These are phyloP conservation scores for Osmoderma eremita DNA, from an alignment of 2,888 invertebrate genomes.

Conservation along the genomic window DNA sequence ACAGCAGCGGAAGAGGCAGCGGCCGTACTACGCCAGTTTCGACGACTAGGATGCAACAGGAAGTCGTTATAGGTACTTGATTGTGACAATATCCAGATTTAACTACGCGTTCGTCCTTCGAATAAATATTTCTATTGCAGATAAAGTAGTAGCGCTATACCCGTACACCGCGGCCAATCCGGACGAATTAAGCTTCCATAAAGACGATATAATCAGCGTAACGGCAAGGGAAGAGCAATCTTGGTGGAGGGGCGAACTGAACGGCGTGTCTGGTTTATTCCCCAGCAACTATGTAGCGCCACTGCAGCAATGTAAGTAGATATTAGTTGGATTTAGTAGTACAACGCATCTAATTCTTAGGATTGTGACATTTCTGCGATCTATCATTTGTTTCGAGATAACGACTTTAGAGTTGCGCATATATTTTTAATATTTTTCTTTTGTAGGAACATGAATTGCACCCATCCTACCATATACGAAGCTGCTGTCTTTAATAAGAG, in stretches of 20 bases:
- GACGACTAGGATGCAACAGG: constrained; percentile 73
- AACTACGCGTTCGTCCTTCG: neutral
- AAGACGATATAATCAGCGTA: constrained; percentile 90
- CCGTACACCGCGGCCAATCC: constrained; percentile 94
- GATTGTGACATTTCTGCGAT: neutral
- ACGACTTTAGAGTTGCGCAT: neutral
- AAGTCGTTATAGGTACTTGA: constrained; percentile 61
- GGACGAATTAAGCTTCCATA: constrained; percentile 92
- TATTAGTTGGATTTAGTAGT: neutral
- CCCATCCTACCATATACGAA: constrained; percentile 63
- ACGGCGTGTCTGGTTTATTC: constrained; percentile 89
- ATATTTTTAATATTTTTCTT: constrained; percentile 46
- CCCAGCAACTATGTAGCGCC: constrained; percentile 95
- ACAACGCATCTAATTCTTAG: neutral
- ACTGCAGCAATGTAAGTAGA: constrained; percentile 71
- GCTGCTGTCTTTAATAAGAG: constrained; percentile 49
- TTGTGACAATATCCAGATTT: neutral
- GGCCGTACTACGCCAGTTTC: constrained; percentile 80
- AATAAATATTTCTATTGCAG: constrained; percentile 60
- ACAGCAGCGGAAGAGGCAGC: constrained; percentile 75
- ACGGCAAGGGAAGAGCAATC: constrained; percentile 93
- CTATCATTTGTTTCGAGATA: neutral
- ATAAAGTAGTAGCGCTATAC: constrained; percentile 92
- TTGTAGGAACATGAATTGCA: constrained; percentile 62
- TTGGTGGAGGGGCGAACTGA: constrained; percentile 97